Percentiles rank a stretch among this genome's conserved stretches.
These are phyloP conservation scores for Agrilus mali DNA, from an alignment of 2,888 invertebrate genomes.

Conservation along the genomic window DNA sequence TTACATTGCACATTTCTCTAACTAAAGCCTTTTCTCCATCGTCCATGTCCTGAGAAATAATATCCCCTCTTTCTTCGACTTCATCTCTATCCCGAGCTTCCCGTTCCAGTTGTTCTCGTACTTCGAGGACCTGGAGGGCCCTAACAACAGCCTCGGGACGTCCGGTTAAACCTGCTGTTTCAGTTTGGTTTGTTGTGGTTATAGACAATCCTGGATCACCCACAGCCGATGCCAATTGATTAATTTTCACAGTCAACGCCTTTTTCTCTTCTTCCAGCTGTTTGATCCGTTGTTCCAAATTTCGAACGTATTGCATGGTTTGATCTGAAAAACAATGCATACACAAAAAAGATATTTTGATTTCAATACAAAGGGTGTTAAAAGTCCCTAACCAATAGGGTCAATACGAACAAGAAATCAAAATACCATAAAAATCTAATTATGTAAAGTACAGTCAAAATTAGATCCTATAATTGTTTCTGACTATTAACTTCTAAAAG, in stretches of 20 bases:
- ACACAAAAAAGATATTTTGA: slow-evolving; percentile 2
- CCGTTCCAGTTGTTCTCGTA: slow-evolving; percentile 74
- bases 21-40: slow-evolving; percentile 87
- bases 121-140: slow-evolving; percentile 84
- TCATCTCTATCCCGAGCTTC: slow-evolving; percentile 35
- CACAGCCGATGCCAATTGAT: slow-evolving; percentile 34
- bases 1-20: slow-evolving; percentile 88
- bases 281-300: slow-evolving; percentile 76
- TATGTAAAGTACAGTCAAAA: no score
- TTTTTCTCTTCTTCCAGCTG: slow-evolving; percentile 71
- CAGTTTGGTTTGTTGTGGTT: slow-evolving; percentile 25
- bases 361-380: no score
- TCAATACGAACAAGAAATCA: no score
- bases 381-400: no score
- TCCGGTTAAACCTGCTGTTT: slow-evolving; percentile 39
- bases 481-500: no score
- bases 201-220: slow-evolving; percentile 30
- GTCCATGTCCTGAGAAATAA: slow-evolving; percentile 52
- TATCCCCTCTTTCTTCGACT: slow-evolving; percentile 24
- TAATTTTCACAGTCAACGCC: slow-evolving; percentile 39
- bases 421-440: no score
- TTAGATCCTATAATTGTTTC: no score
- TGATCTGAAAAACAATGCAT: slow-evolving; percentile 46
- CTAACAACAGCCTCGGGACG: slow-evolving; percentile 87
- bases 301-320: slow-evolving; percentile 83